Evolutionary conservation across 2,113 vertebrate species (phyloP), one percentile per base, ranked within the genome.

Genomic region (Sciurus niger): DNA sequence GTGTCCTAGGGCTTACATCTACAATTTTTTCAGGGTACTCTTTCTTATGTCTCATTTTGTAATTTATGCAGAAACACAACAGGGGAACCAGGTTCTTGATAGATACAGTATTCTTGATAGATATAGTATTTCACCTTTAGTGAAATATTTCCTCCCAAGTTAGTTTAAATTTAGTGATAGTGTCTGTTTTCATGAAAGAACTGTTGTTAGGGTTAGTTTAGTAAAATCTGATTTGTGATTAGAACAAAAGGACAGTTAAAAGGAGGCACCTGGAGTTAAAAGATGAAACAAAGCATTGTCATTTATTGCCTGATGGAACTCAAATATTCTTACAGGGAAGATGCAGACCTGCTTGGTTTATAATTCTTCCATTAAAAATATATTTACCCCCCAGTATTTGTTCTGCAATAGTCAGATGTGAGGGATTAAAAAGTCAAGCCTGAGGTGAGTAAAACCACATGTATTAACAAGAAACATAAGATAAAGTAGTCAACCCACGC

Each of bases 81-180:
- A 16, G 12, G 53, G 24, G 48, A 70, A 11, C 63, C 53, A 73
- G 67, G 17, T 51, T 94, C 24, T 48, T 73, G 24, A 51, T 2
- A 18, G n/a, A 65, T 28, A 37, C 22, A 16, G 22, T 34, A 60
- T 60, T 25, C 58, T 60, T 60, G 58, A 60, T 24, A 60, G 58
- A 60, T 24, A 60, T 17, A 55, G 6, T 51, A n/a, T 13, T 5
- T 30, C 46, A 84, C 65, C 70, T 94, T 90, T 65, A 94, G 65
- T 78, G 67, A 95, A 96, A 77, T 12, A 76, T 2, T 92, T 95
- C 79, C 86, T 96, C 24, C 46, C 2, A 0, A 63, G 1, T 40
- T 68, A 74, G 87, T 90, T 96, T 94, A 92, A 37, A 94, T 60
- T 90, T 6, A 96, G 82, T 0, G 2, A 73, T 43, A 87, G 30